Percentiles rank a stretch among this genome's conserved stretches.
Conservation (phyloP, 1,140 invertebrate species). For the Ephestia elutella region DNA sequence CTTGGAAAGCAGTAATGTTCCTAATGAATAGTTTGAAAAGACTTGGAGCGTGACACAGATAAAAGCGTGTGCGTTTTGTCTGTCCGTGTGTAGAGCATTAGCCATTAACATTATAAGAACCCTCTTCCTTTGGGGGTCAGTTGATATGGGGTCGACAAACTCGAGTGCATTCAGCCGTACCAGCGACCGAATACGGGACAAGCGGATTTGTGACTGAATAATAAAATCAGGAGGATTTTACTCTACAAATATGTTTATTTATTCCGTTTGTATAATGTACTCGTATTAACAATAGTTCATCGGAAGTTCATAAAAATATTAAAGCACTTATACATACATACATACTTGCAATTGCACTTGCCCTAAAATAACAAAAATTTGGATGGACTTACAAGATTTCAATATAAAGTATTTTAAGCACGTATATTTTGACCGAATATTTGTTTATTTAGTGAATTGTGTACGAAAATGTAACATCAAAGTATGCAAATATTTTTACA, state of each 20-base stretch:
- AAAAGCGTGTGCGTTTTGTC: conserved; percentile 36
- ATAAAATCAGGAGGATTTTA: neutral
- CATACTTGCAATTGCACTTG: too few relatives aligned
- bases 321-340: too few relatives aligned
- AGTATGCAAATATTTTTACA: neutral
- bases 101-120: conserved; percentile 52
- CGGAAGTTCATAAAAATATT: too few relatives aligned
- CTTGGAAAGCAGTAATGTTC: conserved; percentile 7
- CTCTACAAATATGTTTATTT: neutral
- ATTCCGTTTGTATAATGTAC: neutral
- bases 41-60: conserved; percentile 47
- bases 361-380: too few relatives aligned
- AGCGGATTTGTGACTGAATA: conserved; percentile 8
- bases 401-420: too few relatives aligned
- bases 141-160: conserved; percentile 49
- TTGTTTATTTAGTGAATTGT: too few relatives aligned
- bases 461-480: neutral
- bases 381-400: too few relatives aligned
- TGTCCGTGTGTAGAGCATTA: conserved; percentile 31
- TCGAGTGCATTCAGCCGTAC: conserved; percentile 45
- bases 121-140: conserved; percentile 47
- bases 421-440: too few relatives aligned
- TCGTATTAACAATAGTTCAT: too few relatives aligned
- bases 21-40: conserved; percentile 24
- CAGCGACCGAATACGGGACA: neutral